Evolutionary conservation across 2,888 invertebrate species (phyloP), one percentile per base, ranked within the genome.

Genomic region (Drosophila formosana): DNA sequence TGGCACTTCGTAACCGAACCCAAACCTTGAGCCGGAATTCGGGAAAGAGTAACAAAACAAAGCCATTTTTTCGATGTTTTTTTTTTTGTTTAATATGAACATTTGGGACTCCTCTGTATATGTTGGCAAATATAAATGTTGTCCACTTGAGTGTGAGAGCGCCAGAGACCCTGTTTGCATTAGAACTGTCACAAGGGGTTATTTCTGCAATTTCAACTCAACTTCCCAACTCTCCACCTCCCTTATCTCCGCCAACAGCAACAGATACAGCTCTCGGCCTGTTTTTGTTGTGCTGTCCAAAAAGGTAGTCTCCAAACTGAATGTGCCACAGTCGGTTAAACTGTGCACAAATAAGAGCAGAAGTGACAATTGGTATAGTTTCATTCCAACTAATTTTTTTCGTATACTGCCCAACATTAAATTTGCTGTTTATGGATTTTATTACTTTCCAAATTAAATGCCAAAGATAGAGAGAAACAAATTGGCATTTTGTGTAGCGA

Each of bases 51-150:
- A 71, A 63, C 75, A 84, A 65, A 84, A 87, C 83, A 83, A 82
- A 87, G 82, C 72, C 72, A 78, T 83, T 82, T 70, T 70, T 75
- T 72, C 37, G n/a, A 5, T 37, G 37, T n/a, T 37, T 32, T 32
- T 32, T 32, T 30, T 30, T 32, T 37, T 74, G 65, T 78, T 74
- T 62, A 86, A 81, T 83, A 78, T 81, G 87, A 71, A 75, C 83
- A 67, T 70, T 75, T 73, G 61, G 74, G 62, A 23, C 23, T 60
- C 61, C 13, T 61, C 66, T 56, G 32, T 37, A 55, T 43, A 51
- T 61, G 76, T 63, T 56, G 53, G 70, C 51, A 63, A 67, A 68
- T 65, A 72, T 53, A 73, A 85, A 79, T 72, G 71, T 63, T 64
- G 55, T 57, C 68, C 63, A 62, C 62, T 67, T 64, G 23, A 30